These are phyloP conservation scores for Myodes glareolus DNA, from an alignment of 2,113 vertebrate species.

Conservation along the genomic window DNA sequence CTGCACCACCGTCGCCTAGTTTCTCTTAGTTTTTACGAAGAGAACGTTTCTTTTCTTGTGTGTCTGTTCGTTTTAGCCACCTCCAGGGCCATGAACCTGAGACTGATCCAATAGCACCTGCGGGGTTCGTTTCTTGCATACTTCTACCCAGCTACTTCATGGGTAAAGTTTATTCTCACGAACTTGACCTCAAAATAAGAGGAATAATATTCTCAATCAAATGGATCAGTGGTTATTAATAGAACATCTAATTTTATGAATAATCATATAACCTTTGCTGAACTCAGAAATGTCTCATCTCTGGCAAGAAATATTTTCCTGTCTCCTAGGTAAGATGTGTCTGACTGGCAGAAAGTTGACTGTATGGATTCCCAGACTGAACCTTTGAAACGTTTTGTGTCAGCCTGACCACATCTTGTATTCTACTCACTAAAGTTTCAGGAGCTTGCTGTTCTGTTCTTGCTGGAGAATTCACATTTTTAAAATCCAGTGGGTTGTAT, in stretches of 20 bases:
- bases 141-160: not conserved
- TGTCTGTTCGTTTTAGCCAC: not conserved
- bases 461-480: slow-evolving; percentile 39
- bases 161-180: slow-evolving; percentile 8
- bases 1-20: rapidly evolving
- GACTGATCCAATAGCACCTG: not conserved
- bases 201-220: slow-evolving; percentile 54
- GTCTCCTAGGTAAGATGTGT: not conserved
- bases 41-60: not conserved
- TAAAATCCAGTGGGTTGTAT: not conserved
- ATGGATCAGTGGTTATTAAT: slow-evolving; percentile 57
- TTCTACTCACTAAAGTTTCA: slow-evolving; percentile 48
- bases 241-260: slow-evolving; percentile 60
- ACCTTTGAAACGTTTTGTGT: slow-evolving; percentile 47
- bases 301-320: slow-evolving; percentile 51
- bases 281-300: slow-evolving; percentile 33
- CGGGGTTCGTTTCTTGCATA: not conserved
- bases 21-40: slow-evolving; percentile 51
- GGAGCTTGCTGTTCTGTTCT: slow-evolving; percentile 46
- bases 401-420: slow-evolving; percentile 33
- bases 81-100: not conserved
- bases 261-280: slow-evolving; percentile 46
- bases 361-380: not conserved
- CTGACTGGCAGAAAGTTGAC: not conserved
- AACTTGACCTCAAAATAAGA: slow-evolving; percentile 47